Conservation (phyloP, 2,888 invertebrate species). For the Conus canariensis region DNA sequence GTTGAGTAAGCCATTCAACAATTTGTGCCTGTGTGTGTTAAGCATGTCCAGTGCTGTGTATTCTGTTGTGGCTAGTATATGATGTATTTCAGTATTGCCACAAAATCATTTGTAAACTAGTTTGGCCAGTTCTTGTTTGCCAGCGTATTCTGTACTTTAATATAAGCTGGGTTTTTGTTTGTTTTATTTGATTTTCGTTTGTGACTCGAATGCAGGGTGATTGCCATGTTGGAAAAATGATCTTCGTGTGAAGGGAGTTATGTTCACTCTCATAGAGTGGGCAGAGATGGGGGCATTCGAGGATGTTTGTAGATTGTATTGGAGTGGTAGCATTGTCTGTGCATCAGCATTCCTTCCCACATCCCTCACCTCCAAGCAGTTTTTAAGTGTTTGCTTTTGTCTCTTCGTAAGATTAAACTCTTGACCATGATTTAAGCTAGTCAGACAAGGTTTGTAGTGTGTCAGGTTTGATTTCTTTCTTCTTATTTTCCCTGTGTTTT, state of each 20-base stretch:
- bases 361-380: not conserved
- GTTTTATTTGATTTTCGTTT: not conserved
- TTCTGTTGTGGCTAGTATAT: not conserved
- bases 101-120: too few relatives aligned
- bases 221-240: not conserved
- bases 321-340: not conserved
- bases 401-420: too few relatives aligned
- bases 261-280: too few relatives aligned
- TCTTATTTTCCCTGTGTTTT: not conserved
- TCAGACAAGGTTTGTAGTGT: not conserved
- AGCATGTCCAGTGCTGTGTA: too few relatives aligned
- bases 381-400: too few relatives aligned
- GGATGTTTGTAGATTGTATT: not conserved
- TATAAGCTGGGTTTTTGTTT: not conserved
- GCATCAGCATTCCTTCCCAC: slow-evolving; percentile 2
- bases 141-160: not conserved
- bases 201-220: not conserved
- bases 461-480: not conserved
- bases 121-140: not conserved
- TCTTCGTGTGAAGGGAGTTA: too few relatives aligned
- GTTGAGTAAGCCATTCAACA: not conserved
- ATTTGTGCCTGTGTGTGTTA: not conserved
- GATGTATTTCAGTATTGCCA: not conserved
- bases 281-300: not conserved
- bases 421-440: not conserved